Base-by-base conservation (phyloP, 2,888 invertebrate species). In the Torymus texanus region DNA sequence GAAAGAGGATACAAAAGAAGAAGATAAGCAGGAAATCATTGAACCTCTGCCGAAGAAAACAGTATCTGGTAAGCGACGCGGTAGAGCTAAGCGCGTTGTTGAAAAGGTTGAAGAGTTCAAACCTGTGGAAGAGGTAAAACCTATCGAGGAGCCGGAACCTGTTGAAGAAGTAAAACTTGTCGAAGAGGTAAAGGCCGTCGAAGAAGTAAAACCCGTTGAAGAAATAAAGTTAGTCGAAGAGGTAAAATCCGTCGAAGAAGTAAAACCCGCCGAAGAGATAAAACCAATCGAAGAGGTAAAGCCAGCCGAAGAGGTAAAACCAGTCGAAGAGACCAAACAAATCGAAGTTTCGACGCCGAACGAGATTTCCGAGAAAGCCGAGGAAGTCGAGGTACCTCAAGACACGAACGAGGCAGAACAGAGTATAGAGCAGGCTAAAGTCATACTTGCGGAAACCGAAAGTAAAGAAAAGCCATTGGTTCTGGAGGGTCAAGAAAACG, bases 181-280 rank as follows among this genome's bases (percentile, higher is more conserved):
- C 81, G 85, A 55, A 83, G 87, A 0, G 83, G 85, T 0, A 81
- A 87, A 53, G 83, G 82, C 14, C 85, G 56, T 62, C 12, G 68
- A 66, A 5, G 29, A 8, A 1, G 55, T 41, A 41, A 41, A 41
- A 8, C 8, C 41, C 1, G 41, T 8, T 1, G 72, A 75, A 2
- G 66, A 53, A 0, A 16, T 21, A 14, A 58, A 62, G n/a, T 2
- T 8, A 41, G 41, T 8, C 41, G 41, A 41, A 41, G 41, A 41
- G 41, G 41, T 41, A 8, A 41, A 41, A 0, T 8, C 41, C 5
- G 8, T 8, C 41, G 41, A 41, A 41, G 41, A 41, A 8, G 41
- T 41, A 41, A 41, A 41, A 8, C 8, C 18, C 11, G 56, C 58
- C 8, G 68, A 66, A 5, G 29, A 8, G 1, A 50, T 41, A 8